Evolutionary conservation across 1,140 invertebrate species (phyloP).

Genomic region (Pseudomyrmex flavicornis): DNA sequence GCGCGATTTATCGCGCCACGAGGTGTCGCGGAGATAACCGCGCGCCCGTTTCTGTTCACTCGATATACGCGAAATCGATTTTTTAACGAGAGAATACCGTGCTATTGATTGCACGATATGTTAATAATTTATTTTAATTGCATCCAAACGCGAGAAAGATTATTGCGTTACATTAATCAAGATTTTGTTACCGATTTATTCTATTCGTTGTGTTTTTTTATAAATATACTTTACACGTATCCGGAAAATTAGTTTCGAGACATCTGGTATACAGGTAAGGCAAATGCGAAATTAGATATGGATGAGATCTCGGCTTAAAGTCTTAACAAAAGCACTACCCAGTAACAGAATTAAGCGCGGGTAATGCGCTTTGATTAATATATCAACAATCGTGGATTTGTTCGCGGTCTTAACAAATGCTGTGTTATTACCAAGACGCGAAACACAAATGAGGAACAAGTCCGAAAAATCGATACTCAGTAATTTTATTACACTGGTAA

Average conservation of each 20-base stretch:
- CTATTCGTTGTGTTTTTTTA: no score
- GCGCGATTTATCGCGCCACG: constrained; percentile 20
- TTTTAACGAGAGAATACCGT: not conserved
- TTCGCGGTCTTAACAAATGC: not conserved
- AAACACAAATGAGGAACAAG: not conserved
- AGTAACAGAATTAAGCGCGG: constrained; percentile 15
- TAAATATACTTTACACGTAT: not conserved
- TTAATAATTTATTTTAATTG: not conserved
- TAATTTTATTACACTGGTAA: not conserved
- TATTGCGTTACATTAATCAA: not conserved
- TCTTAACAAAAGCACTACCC: constrained; percentile 47
- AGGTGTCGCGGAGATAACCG: not conserved
- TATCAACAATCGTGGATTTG: constrained; percentile 52
- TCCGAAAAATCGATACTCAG: not conserved
- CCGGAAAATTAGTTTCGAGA: constrained; percentile 3
- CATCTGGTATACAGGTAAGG: not conserved
- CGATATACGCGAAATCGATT: constrained; percentile 3
- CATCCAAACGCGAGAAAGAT: not conserved
- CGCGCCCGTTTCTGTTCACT: not conserved
- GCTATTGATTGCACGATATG: not conserved
- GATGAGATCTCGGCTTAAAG: constrained; percentile 54
- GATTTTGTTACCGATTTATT: no score
- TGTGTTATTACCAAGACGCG: not conserved
- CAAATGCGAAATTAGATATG: constrained; percentile 15
- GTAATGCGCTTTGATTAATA: constrained; percentile 66